A percentile compares a stretch with the other conserved stretches of the same genome.
phyloP scores from a whole-genome alignment of 2,888 invertebrate genomes.

The Parelbella ahira region DNA sequence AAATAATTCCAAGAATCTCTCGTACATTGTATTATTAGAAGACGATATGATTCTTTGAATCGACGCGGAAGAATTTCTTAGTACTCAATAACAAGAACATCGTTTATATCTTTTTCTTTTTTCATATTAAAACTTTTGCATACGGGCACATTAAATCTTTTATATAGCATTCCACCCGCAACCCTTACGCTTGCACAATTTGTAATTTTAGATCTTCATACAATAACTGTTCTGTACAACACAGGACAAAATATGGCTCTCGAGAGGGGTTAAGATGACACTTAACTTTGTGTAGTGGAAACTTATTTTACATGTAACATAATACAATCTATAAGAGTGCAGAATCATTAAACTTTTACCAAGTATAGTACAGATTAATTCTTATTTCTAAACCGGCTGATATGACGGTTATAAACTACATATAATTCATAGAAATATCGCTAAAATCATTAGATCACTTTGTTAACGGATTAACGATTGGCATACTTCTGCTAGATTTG shows the following conservation, averaged over 20 bases:
- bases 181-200: constrained; percentile 15
- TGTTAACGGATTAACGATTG: too few relatives aligned
- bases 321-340: too few relatives aligned
- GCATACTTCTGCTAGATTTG: too few relatives aligned
- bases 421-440: too few relatives aligned
- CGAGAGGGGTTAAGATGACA: constrained; percentile 18
- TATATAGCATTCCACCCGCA: constrained; percentile 15
- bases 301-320: too few relatives aligned
- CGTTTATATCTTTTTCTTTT: constrained; percentile 1
- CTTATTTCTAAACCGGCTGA: too few relatives aligned
- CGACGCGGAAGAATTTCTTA: neutral
- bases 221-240: constrained; percentile 14
- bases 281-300: constrained; percentile 18
- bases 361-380: too few relatives aligned
- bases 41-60: constrained; percentile 10
- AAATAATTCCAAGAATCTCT: too few relatives aligned
- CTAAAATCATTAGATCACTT: too few relatives aligned
- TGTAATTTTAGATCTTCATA: constrained; percentile 20
- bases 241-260: constrained; percentile 3
- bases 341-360: too few relatives aligned
- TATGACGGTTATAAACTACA: too few relatives aligned
- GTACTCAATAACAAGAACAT: constrained; percentile 5
- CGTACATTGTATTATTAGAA: constrained; percentile 4
- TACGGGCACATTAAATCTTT: constrained; percentile 23
- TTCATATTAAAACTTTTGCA: constrained; percentile 9